Base-by-base conservation (phyloP, 1,140 invertebrate genomes). In the Tigriopus japonicus region DNA sequence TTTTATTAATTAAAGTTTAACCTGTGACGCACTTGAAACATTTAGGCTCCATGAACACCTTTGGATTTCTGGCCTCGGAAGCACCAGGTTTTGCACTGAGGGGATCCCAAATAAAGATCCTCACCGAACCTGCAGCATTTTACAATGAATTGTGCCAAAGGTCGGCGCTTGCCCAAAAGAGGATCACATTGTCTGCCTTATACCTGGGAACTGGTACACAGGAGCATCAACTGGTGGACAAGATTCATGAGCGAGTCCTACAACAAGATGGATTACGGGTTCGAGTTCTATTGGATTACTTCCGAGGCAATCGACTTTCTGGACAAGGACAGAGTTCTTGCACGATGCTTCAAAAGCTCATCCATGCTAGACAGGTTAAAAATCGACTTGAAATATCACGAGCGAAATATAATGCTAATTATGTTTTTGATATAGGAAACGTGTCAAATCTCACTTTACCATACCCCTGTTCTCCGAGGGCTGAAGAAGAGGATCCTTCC, bases 151-250 rank as follows among this genome's bases (percentile, higher is more conserved):
- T 93, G 14, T 68, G 90, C 67, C 72, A 82, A 42, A 81, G 81
- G 70, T 81, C 84, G 65, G 71, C 72, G 65, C 74, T 70, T 63
- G 86, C 91, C 1, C 80, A 80, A 63, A 73, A 75, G 56, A 78
- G 94, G 67, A 86, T 98, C 67, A 82, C 84, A 0, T 71, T 98
- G 53, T 85, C 91, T 1, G 95, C 93, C 52, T 72, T 98, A 6
- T 98, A 98, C 71, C 73, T 98, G 42, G 95, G 95, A 49, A 94
- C 82, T 62, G 92, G 92, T 1, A 68, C 77, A 28, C 71, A 94
- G 62, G 94, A 98, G 73, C 75, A 78, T 59, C 75, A 85, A 61
- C 71, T 98, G 67, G 84, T 86, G 73, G 69, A 70, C 68, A 75
- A 55, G 77, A 86, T 59, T 72, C 78, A 62, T 66, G 76, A 51